phyloP scores from a whole-genome alignment of 2,113 vertebrate species.

The Rhombomys opimus region DNA sequence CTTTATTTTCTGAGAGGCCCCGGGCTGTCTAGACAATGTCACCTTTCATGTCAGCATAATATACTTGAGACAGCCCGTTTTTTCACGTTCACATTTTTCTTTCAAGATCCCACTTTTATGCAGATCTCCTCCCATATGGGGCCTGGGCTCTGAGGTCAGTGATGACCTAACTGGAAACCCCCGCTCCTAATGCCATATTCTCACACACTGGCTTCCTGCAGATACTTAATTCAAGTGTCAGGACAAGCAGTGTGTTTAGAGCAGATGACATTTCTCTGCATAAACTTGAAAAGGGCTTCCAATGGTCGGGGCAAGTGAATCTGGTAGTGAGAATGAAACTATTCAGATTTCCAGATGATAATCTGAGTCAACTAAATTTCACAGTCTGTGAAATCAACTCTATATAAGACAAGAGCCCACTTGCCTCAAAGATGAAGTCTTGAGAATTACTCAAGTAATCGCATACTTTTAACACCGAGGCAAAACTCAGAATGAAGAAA shows the following conservation, averaged over 20 bases:
- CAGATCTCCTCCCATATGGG: neutral
- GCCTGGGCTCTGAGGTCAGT: neutral
- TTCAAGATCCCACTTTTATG: neutral
- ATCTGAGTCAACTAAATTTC: neutral
- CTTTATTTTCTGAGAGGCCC: constrained; percentile 4
- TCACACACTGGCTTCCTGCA: neutral
- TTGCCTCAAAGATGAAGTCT: neutral
- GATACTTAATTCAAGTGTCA: constrained; percentile 8
- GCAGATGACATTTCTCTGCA: neutral
- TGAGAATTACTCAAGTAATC: neutral
- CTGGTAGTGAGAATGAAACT: neutral
- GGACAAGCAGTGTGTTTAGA: neutral
- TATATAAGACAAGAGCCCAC: neutral
- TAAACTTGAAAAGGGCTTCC: neutral
- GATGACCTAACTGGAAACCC: neutral
- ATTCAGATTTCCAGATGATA: neutral
- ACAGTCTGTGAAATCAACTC: neutral
- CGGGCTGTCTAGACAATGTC: neutral
- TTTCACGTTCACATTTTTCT: neutral
- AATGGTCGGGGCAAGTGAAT: neutral
- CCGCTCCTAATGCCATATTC: neutral
- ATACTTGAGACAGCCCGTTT: neutral
- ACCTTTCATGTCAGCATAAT: neutral
- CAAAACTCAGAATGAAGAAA: constrained; percentile 12
- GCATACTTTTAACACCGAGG: constrained; percentile 6